Evolutionary conservation across 2,888 invertebrate genomes (phyloP).

Genomic region (Andrena hattorfiana): DNA sequence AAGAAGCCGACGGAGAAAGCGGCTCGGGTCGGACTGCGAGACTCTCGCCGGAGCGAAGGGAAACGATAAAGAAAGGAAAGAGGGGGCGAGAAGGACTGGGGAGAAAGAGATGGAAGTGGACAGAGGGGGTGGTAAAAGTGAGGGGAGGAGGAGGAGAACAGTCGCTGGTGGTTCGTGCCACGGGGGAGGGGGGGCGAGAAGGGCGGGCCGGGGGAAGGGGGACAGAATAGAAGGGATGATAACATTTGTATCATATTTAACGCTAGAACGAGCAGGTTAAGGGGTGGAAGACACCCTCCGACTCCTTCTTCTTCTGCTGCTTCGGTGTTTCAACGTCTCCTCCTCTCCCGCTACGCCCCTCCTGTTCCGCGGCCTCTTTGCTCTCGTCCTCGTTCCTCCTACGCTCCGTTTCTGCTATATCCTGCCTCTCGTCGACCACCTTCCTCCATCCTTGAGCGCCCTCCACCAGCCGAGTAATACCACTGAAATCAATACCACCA

Average conservation of each 20-base stretch:
- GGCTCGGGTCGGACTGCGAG: slow-evolving; percentile 56
- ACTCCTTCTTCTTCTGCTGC: slow-evolving; percentile 59
- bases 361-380: slow-evolving; percentile 53
- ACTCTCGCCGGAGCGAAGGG: slow-evolving; percentile 29
- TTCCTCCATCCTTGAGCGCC: slow-evolving; percentile 65
- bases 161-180: slow-evolving; percentile 65
- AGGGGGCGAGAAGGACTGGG: slow-evolving; percentile 2
- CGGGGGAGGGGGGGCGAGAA: slow-evolving; percentile 23
- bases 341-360: slow-evolving; percentile 9
- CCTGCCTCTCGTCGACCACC: slow-evolving; percentile 48
- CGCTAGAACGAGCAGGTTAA: slow-evolving; percentile 82
- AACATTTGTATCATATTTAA: slow-evolving; percentile 84
- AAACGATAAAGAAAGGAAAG: slow-evolving; percentile 15
- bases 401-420: slow-evolving; percentile 37
- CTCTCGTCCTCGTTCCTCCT: slow-evolving; percentile 52
- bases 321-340: slow-evolving; percentile 45
- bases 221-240: slow-evolving; percentile 82
- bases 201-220: slow-evolving; percentile 61
- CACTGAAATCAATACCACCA: slow-evolving; percentile 82
- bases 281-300: slow-evolving; percentile 76
- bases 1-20: slow-evolving; percentile 71
- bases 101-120: slow-evolving; percentile 40
- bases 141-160: slow-evolving; percentile 39
- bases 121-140: slow-evolving; percentile 25
- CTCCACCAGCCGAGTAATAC: slow-evolving; percentile 75